Conservation (phyloP, 2,888 invertebrate species). For the Cataglyphis albicans region DNA sequence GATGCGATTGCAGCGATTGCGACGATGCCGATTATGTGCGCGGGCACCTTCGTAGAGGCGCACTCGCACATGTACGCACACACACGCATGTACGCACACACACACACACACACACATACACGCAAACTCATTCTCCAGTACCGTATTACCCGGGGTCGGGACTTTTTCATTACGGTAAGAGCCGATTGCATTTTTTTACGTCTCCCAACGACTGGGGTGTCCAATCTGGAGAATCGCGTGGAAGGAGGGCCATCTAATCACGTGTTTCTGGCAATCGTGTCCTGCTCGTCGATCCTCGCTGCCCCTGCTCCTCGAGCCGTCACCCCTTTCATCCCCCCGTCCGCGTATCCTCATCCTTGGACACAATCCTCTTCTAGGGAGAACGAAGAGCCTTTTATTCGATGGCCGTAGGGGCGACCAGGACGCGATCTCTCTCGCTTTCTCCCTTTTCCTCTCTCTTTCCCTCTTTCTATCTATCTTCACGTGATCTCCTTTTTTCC, state of each 20-base stretch:
- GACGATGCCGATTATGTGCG: conserved; percentile 19
- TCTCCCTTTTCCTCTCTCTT: conserved; percentile 20
- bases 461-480: conserved; percentile 34
- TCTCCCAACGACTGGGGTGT: conserved; percentile 76
- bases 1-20: conserved; percentile 64
- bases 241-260: conserved; percentile 84
- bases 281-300: conserved; percentile 69
- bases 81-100: no score
- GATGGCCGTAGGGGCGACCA: conserved; percentile 62
- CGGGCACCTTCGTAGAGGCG: not conserved
- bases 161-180: conserved; percentile 85
- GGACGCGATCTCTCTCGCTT: conserved; percentile 30
- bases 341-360: conserved; percentile 62
- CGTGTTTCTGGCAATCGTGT: conserved; percentile 83
- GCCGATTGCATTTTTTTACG: conserved; percentile 86
- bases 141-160: conserved; percentile 80
- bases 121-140: conserved; percentile 58
- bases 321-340: conserved; percentile 43
- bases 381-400: conserved; percentile 69
- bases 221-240: conserved; percentile 81
- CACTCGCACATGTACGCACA: not conserved
- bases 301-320: conserved; percentile 48
- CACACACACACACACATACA: not conserved
- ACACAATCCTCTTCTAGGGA: conserved; percentile 68
- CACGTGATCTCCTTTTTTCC: conserved; percentile 45